Percentiles rank a stretch among this genome's conserved stretches.
Conservation (phyloP, 2,888 invertebrate species). For the Homarus gammarus region DNA sequence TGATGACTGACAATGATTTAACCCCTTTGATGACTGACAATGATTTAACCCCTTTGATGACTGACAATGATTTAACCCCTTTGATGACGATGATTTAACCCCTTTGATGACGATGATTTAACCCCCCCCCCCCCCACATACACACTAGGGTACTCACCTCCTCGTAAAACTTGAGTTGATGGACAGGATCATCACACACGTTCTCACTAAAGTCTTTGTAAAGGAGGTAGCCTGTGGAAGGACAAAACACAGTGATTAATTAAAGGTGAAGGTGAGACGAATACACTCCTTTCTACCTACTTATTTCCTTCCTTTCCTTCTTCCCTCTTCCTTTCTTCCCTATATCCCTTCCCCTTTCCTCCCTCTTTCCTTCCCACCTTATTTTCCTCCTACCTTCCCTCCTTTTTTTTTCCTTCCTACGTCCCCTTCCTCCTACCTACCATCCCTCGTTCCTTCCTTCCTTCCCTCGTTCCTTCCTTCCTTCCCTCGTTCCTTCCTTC, state of each 20-base stretch:
- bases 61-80: too few relatives aligned
- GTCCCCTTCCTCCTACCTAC: too few relatives aligned
- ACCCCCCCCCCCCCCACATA: background rate
- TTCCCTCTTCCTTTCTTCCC: background rate
- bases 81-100: too few relatives aligned
- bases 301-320: background rate
- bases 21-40: too few relatives aligned
- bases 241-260: constrained; percentile 77
- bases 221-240: constrained; percentile 94
- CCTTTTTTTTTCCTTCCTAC: background rate
- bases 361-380: background rate
- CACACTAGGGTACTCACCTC: constrained; percentile 86
- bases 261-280: constrained; percentile 15
- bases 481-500: background rate
- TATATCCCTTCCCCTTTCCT: background rate
- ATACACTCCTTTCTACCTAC: too few relatives aligned
- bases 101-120: too few relatives aligned
- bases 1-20: too few relatives aligned
- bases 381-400: background rate
- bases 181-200: constrained; percentile 96
- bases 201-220: constrained; percentile 99
- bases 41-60: too few relatives aligned
- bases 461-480: background rate
- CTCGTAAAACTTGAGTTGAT: constrained; percentile 99
- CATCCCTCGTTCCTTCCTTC: too few relatives aligned